Base-by-base conservation (phyloP, 2,888 invertebrate species). In the Alentia gelatinosa region DNA sequence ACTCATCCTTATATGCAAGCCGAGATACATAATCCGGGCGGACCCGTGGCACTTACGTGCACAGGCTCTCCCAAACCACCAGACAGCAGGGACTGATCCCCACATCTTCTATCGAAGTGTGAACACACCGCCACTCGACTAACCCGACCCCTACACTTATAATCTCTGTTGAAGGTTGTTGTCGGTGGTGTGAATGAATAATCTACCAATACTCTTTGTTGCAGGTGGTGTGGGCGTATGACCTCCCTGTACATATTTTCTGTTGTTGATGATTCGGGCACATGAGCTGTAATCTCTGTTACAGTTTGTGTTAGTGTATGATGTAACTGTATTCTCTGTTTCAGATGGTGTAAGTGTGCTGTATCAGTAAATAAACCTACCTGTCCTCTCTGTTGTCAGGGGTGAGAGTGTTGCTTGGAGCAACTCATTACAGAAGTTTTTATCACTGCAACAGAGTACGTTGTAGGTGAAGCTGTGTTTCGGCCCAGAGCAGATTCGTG, bases 381-480 rank as follows among this genome's bases (percentile, higher is more conserved):
- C 90, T 50, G 35, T 83, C 19, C 33, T 30, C 40, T 26, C 35
- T 0, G 15, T 37, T 23, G 88, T 91, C 23, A 83, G 89, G 9
- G 89, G 89, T 30, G 74, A 42, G n/a, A 91, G 35, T 0, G 89
- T 90, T 9, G 90, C 75, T 26, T 19, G 30, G 19, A 90, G 26
- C 26, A 79, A n/a, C 23, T 56, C 23, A 40, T 91, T 91, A 50
- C 91, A 91, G 47, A 56, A 84, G 68, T 91, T 89, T 7, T 30
- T 35, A n/a, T 83, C 68, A 4, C 30, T 40, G 84, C 91, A 91
- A 40, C 91, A 91, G 3, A 9, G 23, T 3, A 89, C 39, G 30
- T 26, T 74, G 39, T 39, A 26, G n/a, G 23, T n/a, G 56, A 4
- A 23, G 19, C 12, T 37, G 4, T 12, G 26, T 9, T 30, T 37